Evolutionary conservation across 92 coral and sea anemone genomes (phyloP).

Genomic region (Actinernus sp.): DNA sequence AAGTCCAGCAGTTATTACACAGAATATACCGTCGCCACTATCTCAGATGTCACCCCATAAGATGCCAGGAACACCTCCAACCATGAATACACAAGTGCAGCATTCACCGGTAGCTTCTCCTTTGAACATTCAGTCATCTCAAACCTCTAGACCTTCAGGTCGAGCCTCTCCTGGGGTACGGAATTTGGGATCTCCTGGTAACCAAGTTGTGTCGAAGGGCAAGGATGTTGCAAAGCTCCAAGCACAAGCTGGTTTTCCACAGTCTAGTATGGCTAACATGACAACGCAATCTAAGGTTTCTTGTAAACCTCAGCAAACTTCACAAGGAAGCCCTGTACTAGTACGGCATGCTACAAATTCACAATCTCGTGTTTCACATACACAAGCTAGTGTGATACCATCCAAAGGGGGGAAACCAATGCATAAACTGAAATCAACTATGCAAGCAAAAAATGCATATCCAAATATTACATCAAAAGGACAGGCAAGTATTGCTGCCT

Average conservation of each 20-base stretch:
- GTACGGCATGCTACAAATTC: neutral
- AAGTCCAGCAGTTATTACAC: neutral
- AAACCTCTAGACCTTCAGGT: slow-evolving; percentile 25
- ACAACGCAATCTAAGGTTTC: neutral
- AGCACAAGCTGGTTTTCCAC: neutral
- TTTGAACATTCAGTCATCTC: slow-evolving; percentile 24
- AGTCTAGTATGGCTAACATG: neutral
- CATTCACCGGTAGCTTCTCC: slow-evolving; percentile 45
- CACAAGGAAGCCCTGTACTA: too few relatives aligned
- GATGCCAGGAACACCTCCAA: slow-evolving; percentile 1
- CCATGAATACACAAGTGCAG: slow-evolving; percentile 16
- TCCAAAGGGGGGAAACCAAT: neutral
- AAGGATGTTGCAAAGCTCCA: slow-evolving; percentile 1
- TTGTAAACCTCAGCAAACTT: neutral
- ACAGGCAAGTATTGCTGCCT: neutral
- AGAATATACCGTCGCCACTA: slow-evolving; percentile 25
- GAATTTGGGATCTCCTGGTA: slow-evolving; percentile 18
- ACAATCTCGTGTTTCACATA: neutral
- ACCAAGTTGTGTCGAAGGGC: neutral
- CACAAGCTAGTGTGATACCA: neutral
- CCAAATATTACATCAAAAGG: neutral
- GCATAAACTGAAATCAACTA: slow-evolving; percentile 1
- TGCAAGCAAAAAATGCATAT: neutral
- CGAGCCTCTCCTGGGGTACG: slow-evolving; percentile 24
- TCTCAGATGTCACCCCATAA: slow-evolving; percentile 33